phyloP scores from a whole-genome alignment of 23 tunicate species.

The Diplosoma virens region DNA sequence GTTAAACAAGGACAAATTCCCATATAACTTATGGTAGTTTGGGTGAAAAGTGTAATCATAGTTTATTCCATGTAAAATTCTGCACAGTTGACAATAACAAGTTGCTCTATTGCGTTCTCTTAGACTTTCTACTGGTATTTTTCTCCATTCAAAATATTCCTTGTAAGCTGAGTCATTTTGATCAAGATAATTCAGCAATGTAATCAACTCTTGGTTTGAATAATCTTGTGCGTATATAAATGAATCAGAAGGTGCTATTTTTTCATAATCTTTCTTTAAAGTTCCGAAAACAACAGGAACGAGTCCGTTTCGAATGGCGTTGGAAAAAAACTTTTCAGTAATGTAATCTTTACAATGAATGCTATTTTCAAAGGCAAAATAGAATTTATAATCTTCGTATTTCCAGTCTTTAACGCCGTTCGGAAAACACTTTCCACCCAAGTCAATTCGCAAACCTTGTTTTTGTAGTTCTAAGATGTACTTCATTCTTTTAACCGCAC shows the following conservation, averaged over 20 bases:
- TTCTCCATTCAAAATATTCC: slow-evolving; percentile 48
- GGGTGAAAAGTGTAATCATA: slow-evolving; percentile 14
- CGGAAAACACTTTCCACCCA: slow-evolving; percentile 51
- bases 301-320: slow-evolving; percentile 2
- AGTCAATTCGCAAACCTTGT: slow-evolving; percentile 54
- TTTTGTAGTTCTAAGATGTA: slow-evolving; percentile 20
- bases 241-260: slow-evolving; percentile 8
- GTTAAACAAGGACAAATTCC: not conserved
- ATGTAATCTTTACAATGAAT: slow-evolving; percentile 51
- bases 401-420: not conserved
- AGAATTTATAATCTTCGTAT: slow-evolving; percentile 40
- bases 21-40: not conserved
- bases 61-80: slow-evolving; percentile 39
- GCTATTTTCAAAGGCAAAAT: slow-evolving; percentile 64
- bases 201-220: slow-evolving; percentile 17
- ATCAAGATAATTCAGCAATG: slow-evolving; percentile 34
- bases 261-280: not conserved
- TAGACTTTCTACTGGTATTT: not conserved
- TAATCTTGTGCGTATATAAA: slow-evolving; percentile 39
- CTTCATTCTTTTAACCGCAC: slow-evolving; percentile 51
- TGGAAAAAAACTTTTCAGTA: slow-evolving; percentile 44
- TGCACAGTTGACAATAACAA: slow-evolving; percentile 19
- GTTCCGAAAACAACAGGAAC: slow-evolving; percentile 69
- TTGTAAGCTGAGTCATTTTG: slow-evolving; percentile 52
- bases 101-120: slow-evolving; percentile 3